Percentiles rank a stretch among this genome's conserved stretches.
Evolutionary conservation across 2,888 invertebrate species (phyloP).

Genomic region (Pammene aurita): DNA sequence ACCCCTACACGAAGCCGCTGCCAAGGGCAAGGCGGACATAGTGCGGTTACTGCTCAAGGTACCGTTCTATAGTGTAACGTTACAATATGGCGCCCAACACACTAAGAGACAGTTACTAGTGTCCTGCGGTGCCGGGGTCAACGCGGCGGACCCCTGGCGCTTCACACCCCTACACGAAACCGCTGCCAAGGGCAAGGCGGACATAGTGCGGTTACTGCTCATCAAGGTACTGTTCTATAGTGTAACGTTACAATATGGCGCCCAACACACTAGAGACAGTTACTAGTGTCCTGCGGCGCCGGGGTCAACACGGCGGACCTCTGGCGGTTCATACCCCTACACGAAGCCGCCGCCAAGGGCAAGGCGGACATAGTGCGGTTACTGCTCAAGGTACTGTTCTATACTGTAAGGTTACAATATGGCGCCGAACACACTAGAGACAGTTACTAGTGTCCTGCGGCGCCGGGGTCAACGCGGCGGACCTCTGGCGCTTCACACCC

Average conservation of each 20-base stretch:
- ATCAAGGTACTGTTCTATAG: no score
- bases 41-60: constrained; percentile 94
- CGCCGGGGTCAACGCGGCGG: constrained; percentile 97
- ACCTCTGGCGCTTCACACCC: constrained; percentile 98
- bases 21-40: constrained; percentile 91
- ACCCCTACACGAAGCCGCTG: constrained; percentile 97
- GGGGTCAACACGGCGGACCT: constrained; percentile 98
- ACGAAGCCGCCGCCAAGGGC: constrained; percentile 97
- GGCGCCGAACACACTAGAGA: no score
- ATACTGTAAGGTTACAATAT: no score
- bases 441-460: constrained; percentile 94
- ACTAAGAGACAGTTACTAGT: no score
- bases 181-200: constrained; percentile 93
- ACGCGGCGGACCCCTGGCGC: constrained; percentile 98
- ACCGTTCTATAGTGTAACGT: no score
- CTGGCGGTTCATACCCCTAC: constrained; percentile 98
- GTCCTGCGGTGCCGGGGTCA: constrained; percentile 89
- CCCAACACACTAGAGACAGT: constrained; percentile 97
- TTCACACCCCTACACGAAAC: constrained; percentile 98
- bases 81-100: no score
- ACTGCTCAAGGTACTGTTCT: constrained; percentile 90
- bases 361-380: constrained; percentile 91
- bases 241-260: no score
- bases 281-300: constrained; percentile 94
- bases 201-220: constrained; percentile 92